phyloP scores from a whole-genome alignment of 2,888 invertebrate species.

The Agrochola lychnidis region DNA sequence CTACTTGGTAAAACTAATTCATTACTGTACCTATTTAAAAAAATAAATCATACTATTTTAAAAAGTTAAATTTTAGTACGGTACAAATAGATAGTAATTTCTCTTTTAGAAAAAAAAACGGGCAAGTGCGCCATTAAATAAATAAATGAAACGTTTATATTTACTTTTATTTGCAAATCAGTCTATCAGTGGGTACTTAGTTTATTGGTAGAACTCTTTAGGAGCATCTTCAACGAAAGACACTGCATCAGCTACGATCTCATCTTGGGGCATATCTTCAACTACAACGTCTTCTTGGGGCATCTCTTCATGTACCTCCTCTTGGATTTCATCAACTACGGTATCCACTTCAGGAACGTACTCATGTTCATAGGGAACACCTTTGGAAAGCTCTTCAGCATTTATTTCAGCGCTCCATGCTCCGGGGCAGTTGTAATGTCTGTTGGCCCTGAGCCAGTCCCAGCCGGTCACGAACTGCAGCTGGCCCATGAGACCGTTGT shows the following conservation, averaged over 20 bases:
- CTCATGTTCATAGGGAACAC: slow-evolving; percentile 25
- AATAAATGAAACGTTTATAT: not conserved
- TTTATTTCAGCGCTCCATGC: slow-evolving; percentile 63
- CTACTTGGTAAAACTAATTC: not conserved
- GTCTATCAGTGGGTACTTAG: slow-evolving; percentile 5
- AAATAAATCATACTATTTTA: not conserved
- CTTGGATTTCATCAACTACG: slow-evolving; percentile 13
- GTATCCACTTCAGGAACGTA: not conserved
- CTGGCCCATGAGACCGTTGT: slow-evolving; percentile 77
- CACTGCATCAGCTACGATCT: slow-evolving; percentile 19
- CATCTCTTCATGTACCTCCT: not conserved
- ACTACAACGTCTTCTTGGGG: slow-evolving; percentile 24
- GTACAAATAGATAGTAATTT: not conserved
- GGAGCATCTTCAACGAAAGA: slow-evolving; percentile 21
- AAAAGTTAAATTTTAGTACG: not conserved
- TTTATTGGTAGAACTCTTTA: slow-evolving; percentile 5
- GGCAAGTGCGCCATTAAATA: not conserved
- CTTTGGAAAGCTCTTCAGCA: slow-evolving; percentile 38
- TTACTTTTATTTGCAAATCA: slow-evolving; percentile 27
- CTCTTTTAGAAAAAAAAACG: not conserved
- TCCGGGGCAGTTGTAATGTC: slow-evolving; percentile 74
- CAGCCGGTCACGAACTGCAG: slow-evolving; percentile 70
- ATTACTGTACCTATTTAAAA: slow-evolving; percentile 20
- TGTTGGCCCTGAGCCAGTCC: slow-evolving; percentile 74
- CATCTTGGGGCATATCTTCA: slow-evolving; percentile 18